These are phyloP conservation scores for Siderastrea siderea DNA, from an alignment of 92 coral and sea anemone genomes.

Conservation along the genomic window DNA sequence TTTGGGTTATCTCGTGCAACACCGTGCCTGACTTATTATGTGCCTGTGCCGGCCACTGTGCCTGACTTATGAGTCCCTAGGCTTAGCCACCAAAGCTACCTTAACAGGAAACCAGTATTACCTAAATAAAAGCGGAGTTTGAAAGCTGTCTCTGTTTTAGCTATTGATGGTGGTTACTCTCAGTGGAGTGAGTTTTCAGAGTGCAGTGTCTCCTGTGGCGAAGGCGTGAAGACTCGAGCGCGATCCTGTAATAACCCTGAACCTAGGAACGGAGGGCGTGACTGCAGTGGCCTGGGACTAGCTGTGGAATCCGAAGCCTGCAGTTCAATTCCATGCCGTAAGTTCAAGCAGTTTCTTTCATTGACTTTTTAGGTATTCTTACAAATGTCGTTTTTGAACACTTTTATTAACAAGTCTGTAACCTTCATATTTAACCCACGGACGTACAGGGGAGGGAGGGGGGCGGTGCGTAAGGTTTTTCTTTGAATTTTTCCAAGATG, in stretches of 20 bases:
- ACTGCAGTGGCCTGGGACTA: conserved; percentile 1
- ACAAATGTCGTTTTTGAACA: too few species aligned
- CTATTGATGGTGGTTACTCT: conserved; percentile 12
- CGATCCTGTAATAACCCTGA: conserved; percentile 25
- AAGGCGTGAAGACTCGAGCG: conserved; percentile 11
- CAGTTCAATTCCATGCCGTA: conserved; percentile 20
- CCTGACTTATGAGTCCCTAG: too few species aligned
- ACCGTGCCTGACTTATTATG: too few species aligned
- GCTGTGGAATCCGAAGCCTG: conserved; percentile 2
- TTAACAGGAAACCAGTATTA: background rate
- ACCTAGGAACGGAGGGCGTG: conserved; percentile 3
- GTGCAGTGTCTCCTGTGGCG: conserved; percentile 11
- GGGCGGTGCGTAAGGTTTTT: too few species aligned
- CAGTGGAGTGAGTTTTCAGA: conserved; percentile 22
- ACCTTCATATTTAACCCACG: too few species aligned
- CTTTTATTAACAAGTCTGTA: too few species aligned
- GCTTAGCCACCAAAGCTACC: too few species aligned
- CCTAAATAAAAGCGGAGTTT: background rate
- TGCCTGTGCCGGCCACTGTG: too few species aligned
- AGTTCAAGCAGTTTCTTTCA: background rate
- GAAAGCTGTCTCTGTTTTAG: background rate
- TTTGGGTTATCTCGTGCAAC: too few species aligned
- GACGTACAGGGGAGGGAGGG: too few species aligned
- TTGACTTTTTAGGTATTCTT: too few species aligned
- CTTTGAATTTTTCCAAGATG: too few species aligned